Base-by-base conservation (phyloP, 2,113 vertebrate species). In the Fukomys damarensis region DNA sequence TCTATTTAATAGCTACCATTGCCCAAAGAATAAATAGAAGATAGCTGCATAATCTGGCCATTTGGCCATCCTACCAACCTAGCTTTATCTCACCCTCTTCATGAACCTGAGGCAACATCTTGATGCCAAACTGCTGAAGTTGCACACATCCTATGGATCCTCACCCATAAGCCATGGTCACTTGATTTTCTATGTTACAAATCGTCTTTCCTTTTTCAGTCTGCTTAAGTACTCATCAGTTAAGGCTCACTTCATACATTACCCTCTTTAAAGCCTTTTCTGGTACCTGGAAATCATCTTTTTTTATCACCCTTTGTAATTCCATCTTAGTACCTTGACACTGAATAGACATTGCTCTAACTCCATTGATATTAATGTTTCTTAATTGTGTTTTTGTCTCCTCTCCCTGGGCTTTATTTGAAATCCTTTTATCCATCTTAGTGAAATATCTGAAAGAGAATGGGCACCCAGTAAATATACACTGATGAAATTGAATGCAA, bases 111-210 rank as follows among this genome's bases (percentile, higher is more conserved):
- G 54, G 13, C 7, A 0, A 22, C 5, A 7, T 61, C 10, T 8
- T 9, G 28, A 28, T 35, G 32, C 26, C 35, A 9, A 0, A 8
- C 32, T 38, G n/a, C 5, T n/a, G 32, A 22, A 6, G 2, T n/a
- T 46, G 11, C 7, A 1, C 30, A 52, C 5, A 30, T 9, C 7
- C 35, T 14, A 0, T 12, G 41, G 24, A 3, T 30, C 38, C 59
- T 24, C n/a, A 20, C 11, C 2, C 1, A 1, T 30, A 10, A 59
- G 46, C 22, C 26, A 35, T n/a, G n/a, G 24, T 26, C 24, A 5
- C 4, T 0, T 43, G 52, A 32, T 10, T 54, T 11, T 22, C 72
- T 56, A 4, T 16, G 19, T 4, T 38, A 20, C 43, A 26, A 16
- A 4, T 52, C 11, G 7, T 35, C 30, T 46, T n/a, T 28, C 65